phyloP scores from a whole-genome alignment of 2,888 invertebrate species.

The Nycteola revayana region DNA sequence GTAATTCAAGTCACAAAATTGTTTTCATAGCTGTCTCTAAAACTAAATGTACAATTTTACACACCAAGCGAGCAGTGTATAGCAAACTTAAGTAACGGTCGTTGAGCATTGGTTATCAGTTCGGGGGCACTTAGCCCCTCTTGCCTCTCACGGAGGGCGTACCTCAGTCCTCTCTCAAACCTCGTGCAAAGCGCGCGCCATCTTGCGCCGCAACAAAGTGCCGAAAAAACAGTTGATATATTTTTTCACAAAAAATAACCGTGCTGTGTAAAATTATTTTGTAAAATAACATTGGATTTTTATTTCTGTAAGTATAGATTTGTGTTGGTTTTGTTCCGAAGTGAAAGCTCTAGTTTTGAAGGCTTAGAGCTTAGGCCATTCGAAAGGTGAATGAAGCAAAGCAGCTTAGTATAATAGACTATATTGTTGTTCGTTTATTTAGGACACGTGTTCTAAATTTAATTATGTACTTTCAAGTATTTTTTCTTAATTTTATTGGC shows the following conservation, averaged over 20 bases:
- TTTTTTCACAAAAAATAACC: conserved; percentile 57
- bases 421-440: conserved; percentile 32
- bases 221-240: conserved; percentile 49
- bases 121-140: conserved; percentile 57
- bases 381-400: conserved; percentile 53
- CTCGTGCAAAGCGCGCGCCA: conserved; percentile 43
- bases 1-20: too few relatives aligned
- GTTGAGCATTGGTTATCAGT: conserved; percentile 33
- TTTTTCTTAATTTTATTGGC: too few relatives aligned
- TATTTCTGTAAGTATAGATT: conserved; percentile 57
- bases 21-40: too few relatives aligned
- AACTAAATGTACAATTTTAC: too few relatives aligned
- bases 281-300: conserved; percentile 60
- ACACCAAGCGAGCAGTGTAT: conserved; percentile 45
- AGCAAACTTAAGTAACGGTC: conserved; percentile 48
- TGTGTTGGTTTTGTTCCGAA: conserved; percentile 25
- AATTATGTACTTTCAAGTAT: neutral
- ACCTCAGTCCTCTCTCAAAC: conserved; percentile 65
- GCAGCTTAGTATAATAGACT: conserved; percentile 30
- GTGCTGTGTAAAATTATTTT: conserved; percentile 64
- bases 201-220: conserved; percentile 46
- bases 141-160: conserved; percentile 57
- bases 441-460: conserved; percentile 17
- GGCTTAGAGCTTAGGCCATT: conserved; percentile 31
- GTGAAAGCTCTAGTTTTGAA: conserved; percentile 52